phyloP scores from a whole-genome alignment of 2,113 vertebrate genomes.

The Cebus imitator region DNA sequence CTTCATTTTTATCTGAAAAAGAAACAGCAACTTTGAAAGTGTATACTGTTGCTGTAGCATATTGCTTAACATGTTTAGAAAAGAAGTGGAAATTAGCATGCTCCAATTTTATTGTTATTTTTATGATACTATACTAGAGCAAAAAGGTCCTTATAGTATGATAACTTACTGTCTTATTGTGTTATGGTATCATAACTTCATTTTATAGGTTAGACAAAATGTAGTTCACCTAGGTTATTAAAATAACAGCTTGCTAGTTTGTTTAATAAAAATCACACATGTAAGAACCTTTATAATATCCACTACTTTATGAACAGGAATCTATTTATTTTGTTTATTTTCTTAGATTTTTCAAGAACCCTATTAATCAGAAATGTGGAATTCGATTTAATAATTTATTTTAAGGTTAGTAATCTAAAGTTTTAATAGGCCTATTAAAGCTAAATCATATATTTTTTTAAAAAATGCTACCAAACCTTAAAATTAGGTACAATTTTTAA shows the following conservation, averaged over 20 bases:
- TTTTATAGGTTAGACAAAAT: constrained; percentile 26
- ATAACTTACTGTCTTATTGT: not conserved
- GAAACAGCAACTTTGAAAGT: not conserved
- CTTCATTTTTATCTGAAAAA: constrained; percentile 36
- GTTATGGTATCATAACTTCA: constrained; percentile 14
- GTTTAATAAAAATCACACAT: constrained; percentile 10
- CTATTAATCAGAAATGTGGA: not conserved
- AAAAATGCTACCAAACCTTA: not conserved
- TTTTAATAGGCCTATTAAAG: constrained; percentile 27
- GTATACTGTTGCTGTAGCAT: not conserved
- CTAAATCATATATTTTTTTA: not conserved
- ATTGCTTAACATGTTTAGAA: constrained; percentile 24
- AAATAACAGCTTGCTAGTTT: constrained; percentile 33
- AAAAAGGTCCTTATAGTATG: not conserved
- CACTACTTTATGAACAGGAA: not conserved
- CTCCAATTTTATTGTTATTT: constrained; percentile 2
- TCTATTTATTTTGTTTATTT: not conserved
- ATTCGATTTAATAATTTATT: constrained; percentile 40
- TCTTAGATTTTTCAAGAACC: not conserved
- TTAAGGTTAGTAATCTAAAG: not conserved
- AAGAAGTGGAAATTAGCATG: constrained; percentile 11
- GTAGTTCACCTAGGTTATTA: not conserved
- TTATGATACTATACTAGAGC: not conserved
- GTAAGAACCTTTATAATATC: not conserved
- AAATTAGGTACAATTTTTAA: constrained; percentile 10